Conservation (phyloP, 2,797 vertebrate species). For the Perodicticus potto region DNA sequence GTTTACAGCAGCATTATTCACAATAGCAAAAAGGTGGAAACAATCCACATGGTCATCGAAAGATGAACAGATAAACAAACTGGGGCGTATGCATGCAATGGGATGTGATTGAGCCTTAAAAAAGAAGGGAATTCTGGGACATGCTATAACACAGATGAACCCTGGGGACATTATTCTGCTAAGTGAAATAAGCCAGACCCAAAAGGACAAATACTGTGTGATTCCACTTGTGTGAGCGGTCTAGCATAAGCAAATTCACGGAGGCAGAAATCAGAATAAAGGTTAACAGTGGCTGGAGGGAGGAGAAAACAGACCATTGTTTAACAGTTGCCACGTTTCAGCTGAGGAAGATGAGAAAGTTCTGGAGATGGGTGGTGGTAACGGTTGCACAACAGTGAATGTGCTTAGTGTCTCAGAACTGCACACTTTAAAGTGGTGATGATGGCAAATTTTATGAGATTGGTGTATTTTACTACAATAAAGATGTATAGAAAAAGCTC, state of each 20-base stretch:
- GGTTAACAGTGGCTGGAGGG: no score
- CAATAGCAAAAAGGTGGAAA: background rate
- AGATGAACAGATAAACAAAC: background rate
- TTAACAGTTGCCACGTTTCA: no score
- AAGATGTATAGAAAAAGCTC: background rate
- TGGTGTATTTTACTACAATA: background rate
- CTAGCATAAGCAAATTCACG: background rate
- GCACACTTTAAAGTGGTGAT: background rate
- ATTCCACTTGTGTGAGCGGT: background rate
- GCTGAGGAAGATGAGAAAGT: background rate
- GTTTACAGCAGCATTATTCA: background rate
- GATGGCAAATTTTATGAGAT: background rate
- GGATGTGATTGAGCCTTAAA: background rate
- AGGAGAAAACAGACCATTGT: background rate
- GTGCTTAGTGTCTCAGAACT: background rate
- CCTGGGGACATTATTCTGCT: background rate
- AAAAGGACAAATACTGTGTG: background rate
- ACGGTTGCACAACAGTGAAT: background rate
- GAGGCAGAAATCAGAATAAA: background rate
- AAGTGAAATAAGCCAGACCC: background rate
- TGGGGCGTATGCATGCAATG: background rate
- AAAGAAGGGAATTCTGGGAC: background rate
- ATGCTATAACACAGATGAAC: background rate
- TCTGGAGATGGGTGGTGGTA: accelerated
- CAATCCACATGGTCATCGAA: background rate